Conservation (phyloP, 2,113 vertebrate species). For the Odontophorus gujanensis region DNA sequence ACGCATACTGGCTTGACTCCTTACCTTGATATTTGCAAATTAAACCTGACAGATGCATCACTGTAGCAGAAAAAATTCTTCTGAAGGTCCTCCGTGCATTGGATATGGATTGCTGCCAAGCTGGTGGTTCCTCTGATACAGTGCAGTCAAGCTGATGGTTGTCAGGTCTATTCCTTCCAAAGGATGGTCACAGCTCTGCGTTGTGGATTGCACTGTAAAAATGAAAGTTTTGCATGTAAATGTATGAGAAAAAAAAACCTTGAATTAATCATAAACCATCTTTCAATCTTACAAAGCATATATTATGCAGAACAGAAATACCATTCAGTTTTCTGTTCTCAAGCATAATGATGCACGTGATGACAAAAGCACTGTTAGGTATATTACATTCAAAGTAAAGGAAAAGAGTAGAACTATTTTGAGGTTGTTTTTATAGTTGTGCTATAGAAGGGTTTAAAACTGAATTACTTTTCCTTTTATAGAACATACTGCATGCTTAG, state of each 20-base stretch:
- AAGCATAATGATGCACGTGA: not conserved
- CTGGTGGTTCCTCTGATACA: not conserved
- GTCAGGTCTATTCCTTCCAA: not conserved
- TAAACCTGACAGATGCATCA: not conserved
- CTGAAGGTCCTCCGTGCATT: fast-evolving
- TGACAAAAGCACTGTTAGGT: not conserved
- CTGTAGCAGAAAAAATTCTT: not conserved
- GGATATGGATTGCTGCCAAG: not conserved
- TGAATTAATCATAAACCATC: not conserved
- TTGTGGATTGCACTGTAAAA: not conserved
- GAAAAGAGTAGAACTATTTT: not conserved
- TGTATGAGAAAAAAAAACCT: not conserved
- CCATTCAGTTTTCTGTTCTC: not conserved
- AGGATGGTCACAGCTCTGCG: not conserved
- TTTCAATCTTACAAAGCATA: not conserved
- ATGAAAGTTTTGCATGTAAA: not conserved
- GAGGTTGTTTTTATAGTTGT: not conserved
- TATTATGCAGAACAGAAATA: not conserved
- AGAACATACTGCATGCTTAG: not conserved
- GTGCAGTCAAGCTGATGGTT: not conserved
- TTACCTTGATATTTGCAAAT: not conserved
- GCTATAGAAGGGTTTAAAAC: not conserved
- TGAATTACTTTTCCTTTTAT: not conserved
- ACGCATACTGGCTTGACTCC: not conserved
- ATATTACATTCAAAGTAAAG: not conserved